Percentiles rank a stretch among this genome's conserved stretches.
phyloP scores from a whole-genome alignment of 2,888 invertebrate species.

The Uloborus plumipes region DNA sequence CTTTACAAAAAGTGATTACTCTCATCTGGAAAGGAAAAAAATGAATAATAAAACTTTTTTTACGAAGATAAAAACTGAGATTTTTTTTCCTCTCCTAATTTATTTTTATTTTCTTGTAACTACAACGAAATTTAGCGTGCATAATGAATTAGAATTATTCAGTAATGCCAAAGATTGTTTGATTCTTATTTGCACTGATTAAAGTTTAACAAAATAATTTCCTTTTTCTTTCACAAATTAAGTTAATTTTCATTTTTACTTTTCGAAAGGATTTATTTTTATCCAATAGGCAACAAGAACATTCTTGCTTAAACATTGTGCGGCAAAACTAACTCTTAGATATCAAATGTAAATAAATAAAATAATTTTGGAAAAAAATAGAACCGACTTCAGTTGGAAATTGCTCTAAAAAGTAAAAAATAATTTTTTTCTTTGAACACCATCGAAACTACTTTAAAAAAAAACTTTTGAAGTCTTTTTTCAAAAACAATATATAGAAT shows the following conservation, averaged over 20 bases:
- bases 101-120: conserved; percentile 26
- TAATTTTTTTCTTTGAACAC: no score
- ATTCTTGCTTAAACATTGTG: neutral
- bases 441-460: no score
- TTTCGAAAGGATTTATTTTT: conserved; percentile 2
- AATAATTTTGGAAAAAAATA: no score
- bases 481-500: no score
- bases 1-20: conserved; percentile 16
- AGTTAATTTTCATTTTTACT: conserved; percentile 12
- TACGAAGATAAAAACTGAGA: conserved; percentile 2
- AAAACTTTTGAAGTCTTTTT: no score
- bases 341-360: no score
- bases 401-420: no score
- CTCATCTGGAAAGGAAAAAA: conserved; percentile 13
- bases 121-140: conserved; percentile 31
- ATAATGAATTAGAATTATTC: conserved; percentile 48
- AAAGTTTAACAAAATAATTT: conserved; percentile 54
- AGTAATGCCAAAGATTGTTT: conserved; percentile 47
- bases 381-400: no score
- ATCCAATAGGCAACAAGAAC: neutral
- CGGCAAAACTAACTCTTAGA: neutral
- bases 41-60: conserved; percentile 6
- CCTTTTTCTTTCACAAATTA: conserved; percentile 1
- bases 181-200: conserved; percentile 58
- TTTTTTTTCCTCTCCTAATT: neutral